Evolutionary conservation across 2,888 invertebrate genomes (phyloP), one percentile per base, ranked within the genome.

Genomic region (Dolichopus griseipennis): DNA sequence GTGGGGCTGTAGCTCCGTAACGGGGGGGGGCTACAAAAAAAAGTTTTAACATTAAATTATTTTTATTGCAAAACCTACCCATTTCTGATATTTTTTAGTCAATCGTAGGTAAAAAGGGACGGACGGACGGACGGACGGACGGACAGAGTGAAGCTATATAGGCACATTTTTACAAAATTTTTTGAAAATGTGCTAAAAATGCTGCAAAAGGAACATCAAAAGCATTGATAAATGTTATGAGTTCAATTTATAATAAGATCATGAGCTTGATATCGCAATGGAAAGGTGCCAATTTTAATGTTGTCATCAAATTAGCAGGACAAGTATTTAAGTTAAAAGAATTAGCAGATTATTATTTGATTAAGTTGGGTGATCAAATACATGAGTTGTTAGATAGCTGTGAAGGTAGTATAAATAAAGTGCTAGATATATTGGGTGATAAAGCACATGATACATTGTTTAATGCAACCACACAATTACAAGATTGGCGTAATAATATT

Each of bases 401-500:
- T 20, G 64, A 64, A 20, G 18, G 33, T 20, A 7, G 10, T 20
- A 34, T 64, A 20, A 20, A 8, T 20, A 37, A 1, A 34, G 20
- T 64, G 1, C 37, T 64, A 64, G 37, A 37, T 64, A n/a, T 8
- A 3, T 20, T 64, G 3, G n/a, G 10, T 33, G 8, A 64, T 64
- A 64, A 33, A 37, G 64, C 64, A 22, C 37, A 64, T 37, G n/a
- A 33, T 34, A 64, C 64, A 20, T 64, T 64, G 37, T 64, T 64
- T 64, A 64, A 64, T 64, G 64, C 64, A 20, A 64, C 64, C 37
- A 64, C 18, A 37, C 64, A 64, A 64, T n/a, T 64, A n/a, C 33
- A 64, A 64, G n/a, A 37, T 37, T 64, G 33, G 34, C 34, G 37
- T 10, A 10, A 8, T 20, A 8, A 20, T 9, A 37, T 64, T 18